Evolutionary conservation across 2,888 invertebrate genomes (phyloP).

Genomic region (Melinaea marsaeus): DNA sequence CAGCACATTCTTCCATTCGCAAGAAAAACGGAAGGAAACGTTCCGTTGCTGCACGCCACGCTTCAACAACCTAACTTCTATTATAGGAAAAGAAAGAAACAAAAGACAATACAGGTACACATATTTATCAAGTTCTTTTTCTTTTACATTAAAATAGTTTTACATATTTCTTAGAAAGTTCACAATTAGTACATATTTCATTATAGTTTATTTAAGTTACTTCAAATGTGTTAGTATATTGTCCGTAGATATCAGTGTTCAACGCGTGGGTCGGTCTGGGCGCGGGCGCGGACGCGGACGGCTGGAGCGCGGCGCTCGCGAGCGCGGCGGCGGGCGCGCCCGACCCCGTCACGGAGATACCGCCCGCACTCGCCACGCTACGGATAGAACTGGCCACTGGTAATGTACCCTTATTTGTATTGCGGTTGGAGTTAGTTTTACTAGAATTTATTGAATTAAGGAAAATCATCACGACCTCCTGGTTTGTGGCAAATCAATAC

Average conservation of each 20-base stretch:
- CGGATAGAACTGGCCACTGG: constrained; percentile 37
- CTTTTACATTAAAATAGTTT: too few species aligned
- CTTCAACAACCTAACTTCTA: constrained; percentile 66
- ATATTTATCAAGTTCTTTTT: too few species aligned
- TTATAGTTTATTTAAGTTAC: background rate
- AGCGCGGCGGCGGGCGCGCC: constrained; percentile 49
- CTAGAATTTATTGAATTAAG: too few species aligned
- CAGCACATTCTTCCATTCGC: constrained; percentile 25
- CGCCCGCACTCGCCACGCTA: constrained; percentile 58
- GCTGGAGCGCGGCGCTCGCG: constrained; percentile 44
- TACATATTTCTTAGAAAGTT: too few species aligned
- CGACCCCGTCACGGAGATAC: constrained; percentile 61
- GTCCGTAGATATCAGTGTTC: constrained; percentile 55
- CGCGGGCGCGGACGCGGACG: constrained; percentile 38
- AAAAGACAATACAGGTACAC: constrained; percentile 52
- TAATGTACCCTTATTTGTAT: constrained; percentile 4
- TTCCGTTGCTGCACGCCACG: constrained; percentile 52
- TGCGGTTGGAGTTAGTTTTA: too few species aligned
- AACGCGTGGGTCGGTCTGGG: constrained; percentile 46
- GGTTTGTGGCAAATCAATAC: too few species aligned
- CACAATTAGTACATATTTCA: too few species aligned
- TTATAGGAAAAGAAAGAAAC: constrained; percentile 51
- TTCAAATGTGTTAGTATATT: background rate
- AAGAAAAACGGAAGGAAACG: constrained; percentile 31
- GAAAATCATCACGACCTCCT: too few species aligned